Conservation (phyloP, 2,888 invertebrate genomes). For the Lycophotia porphyrea region DNA sequence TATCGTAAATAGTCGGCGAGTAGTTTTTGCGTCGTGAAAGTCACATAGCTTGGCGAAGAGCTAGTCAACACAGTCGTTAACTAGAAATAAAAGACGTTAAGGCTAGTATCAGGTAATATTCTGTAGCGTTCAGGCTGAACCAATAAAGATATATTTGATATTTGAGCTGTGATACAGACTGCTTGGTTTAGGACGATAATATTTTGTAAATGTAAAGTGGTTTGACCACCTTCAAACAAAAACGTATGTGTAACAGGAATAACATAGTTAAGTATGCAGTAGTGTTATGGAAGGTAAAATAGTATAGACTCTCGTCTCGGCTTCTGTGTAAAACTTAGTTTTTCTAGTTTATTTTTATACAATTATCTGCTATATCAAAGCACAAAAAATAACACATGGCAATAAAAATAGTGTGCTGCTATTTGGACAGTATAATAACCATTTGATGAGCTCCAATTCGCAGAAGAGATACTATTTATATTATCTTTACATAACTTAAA, state of each 20-base stretch:
- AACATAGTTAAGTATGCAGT: not conserved
- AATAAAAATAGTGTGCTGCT: not conserved
- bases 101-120: constrained; percentile 46
- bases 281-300: not conserved
- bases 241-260: not conserved
- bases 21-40: constrained; percentile 46
- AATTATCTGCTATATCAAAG: not conserved
- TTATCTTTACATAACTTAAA: not conserved
- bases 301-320: not conserved
- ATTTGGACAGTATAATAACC: not conserved
- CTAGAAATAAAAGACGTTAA: constrained; percentile 64
- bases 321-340: not conserved
- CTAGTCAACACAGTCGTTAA: constrained; percentile 71
- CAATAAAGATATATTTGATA: constrained; percentile 22
- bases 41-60: constrained; percentile 55
- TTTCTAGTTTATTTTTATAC: not conserved
- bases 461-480: not conserved
- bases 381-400: not conserved
- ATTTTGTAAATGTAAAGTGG: not conserved
- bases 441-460: not conserved
- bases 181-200: not conserved
- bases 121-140: constrained; percentile 17
- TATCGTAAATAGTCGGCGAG: constrained; percentile 37
- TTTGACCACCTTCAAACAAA: not conserved
- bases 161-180: not conserved